Percentiles rank a stretch among this genome's conserved stretches.
Conservation (phyloP, 2,888 invertebrate genomes). For the Parelbella ahira region DNA sequence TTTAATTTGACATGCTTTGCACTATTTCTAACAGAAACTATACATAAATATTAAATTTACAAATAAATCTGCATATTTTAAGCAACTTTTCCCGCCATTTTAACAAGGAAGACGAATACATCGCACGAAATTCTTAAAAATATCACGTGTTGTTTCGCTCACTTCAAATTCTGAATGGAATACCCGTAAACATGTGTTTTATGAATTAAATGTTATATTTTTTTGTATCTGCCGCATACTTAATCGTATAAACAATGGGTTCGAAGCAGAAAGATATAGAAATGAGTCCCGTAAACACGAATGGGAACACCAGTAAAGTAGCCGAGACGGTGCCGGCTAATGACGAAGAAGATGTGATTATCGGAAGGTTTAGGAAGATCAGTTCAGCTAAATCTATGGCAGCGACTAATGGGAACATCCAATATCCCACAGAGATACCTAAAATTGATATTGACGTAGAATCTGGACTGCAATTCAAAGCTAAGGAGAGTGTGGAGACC, state of each 20-base stretch:
- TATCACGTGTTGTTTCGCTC: constrained; percentile 3
- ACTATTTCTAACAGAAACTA: background rate
- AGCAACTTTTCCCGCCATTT: too few relatives aligned
- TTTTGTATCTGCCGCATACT: constrained; percentile 1
- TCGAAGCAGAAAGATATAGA: constrained; percentile 67
- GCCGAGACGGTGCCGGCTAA: constrained; percentile 49
- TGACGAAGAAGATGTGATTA: constrained; percentile 73
- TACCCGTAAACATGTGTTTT: constrained; percentile 21
- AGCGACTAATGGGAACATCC: constrained; percentile 72
- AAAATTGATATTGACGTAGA: constrained; percentile 56
- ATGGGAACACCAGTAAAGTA: constrained; percentile 36
- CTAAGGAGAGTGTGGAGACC: constrained; percentile 47
- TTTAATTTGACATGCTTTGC: constrained; percentile 27
- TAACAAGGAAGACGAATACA: too few relatives aligned
- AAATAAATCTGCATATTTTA: too few relatives aligned
- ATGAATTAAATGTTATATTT: constrained; percentile 30
- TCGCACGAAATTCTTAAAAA: too few relatives aligned
- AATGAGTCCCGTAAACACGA: constrained; percentile 58
- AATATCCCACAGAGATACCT: constrained; percentile 59
- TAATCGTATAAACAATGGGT: constrained; percentile 43
- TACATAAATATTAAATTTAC: too few relatives aligned
- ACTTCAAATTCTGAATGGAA: too few relatives aligned
- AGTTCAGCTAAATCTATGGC: constrained; percentile 79
- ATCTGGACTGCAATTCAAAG: constrained; percentile 59
- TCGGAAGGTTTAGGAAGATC: constrained; percentile 74